Evolutionary conservation across 2,113 vertebrate genomes (phyloP), one percentile per base, ranked within the genome.

Genomic region (Ammodytes dubius): DNA sequence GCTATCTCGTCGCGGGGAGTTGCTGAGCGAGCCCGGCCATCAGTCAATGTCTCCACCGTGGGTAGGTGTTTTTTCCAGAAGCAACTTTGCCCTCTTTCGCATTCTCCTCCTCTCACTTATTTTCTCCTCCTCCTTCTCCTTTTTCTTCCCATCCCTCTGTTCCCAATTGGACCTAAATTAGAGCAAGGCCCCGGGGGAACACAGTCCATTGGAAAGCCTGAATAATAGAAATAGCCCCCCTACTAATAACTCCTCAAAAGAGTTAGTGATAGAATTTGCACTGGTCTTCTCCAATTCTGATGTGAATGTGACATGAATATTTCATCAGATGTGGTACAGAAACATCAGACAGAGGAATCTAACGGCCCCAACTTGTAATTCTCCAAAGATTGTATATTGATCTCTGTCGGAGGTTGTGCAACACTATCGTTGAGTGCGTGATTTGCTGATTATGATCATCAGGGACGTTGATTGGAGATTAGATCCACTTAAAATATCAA

Each of bases 21-120:
- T 97, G 79, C 95, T 97, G 95, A 99, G 98, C 7, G 94, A 96
- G 19, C 97, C 98, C 87, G 96, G 98, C 97, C 96, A 90, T 95
- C 95, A 0, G 95, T 98, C 94, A 99, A 97, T 27, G 87, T 99
- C 93, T 99, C 97, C 77, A 99, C 97, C 4, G 84, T 93, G 4
- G 98, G 98, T 99, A 83, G 93, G 96, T 94, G 87, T 89, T 86
- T 27, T 27, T 27, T 27, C 27, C 35, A 1, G 68, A 59, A 81
- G 73, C 82, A 75, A 80, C 82, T 83, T 78, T 80, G 59, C 69
- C 74, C 65, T 27, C 27, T 49, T 71, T 84, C 27, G 46, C 53
- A 61, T 67, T 63, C 58, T 46, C 75, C 68, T 64, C 49, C 53
- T 47, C 70, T 27, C 70, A 59, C 52, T 2, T 27, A 27, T 27